Evolutionary conservation across 2,113 vertebrate genomes (phyloP).

Genomic region (Amphilophus citrinellus): DNA sequence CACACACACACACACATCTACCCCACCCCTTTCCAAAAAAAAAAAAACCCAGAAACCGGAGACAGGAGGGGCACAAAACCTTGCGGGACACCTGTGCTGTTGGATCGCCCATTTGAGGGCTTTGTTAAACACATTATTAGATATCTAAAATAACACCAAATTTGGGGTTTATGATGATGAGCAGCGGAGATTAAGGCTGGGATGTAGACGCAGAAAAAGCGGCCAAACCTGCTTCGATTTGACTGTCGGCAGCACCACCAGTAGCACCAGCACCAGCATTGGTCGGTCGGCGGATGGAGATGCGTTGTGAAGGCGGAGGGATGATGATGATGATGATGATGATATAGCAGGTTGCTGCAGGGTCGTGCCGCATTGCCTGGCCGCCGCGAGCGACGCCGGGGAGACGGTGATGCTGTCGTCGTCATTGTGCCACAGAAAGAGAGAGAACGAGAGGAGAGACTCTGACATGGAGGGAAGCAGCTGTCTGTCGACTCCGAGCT

Average conservation of each 20-base stretch:
- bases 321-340: constrained; percentile 28
- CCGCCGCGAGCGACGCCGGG: constrained; percentile 72
- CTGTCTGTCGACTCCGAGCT: constrained; percentile 49
- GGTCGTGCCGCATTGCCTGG: constrained; percentile 87
- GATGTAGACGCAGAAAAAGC: constrained; percentile 27
- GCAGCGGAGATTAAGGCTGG: constrained; percentile 12
- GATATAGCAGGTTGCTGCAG: constrained; percentile 82
- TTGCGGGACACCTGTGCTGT: constrained; percentile 57
- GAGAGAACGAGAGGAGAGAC: constrained; percentile 48
- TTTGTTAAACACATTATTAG: background rate
- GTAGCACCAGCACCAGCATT: constrained; percentile 11
- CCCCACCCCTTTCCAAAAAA: constrained; percentile 35
- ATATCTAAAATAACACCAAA: background rate
- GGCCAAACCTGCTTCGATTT: constrained; percentile 16
- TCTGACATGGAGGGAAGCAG: constrained; percentile 68
- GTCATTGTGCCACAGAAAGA: constrained; percentile 62
- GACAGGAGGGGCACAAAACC: constrained; percentile 33
- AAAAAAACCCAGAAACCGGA: constrained; percentile 13
- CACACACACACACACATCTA: background rate
- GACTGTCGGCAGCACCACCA: constrained; percentile 24
- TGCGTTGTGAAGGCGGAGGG: constrained; percentile 68
- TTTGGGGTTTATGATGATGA: constrained; percentile 29
- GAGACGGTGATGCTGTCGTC: constrained; percentile 73
- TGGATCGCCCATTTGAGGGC: background rate
- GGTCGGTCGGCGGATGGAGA: constrained; percentile 63